Conservation (phyloP, 2,797 vertebrate genomes). For the Rhadinocentrus ornatus region DNA sequence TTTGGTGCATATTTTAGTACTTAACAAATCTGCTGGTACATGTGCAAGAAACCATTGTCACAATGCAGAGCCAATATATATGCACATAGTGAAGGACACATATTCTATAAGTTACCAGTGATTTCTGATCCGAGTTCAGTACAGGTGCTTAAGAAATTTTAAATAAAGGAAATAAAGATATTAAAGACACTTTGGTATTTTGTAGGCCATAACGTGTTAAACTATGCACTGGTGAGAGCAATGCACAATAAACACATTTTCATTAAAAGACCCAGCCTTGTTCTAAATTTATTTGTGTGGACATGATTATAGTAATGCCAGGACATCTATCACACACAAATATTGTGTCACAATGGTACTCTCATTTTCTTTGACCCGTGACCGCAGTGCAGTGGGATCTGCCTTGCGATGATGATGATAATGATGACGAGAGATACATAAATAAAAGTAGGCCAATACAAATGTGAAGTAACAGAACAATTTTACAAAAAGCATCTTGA, state of each 20-base stretch:
- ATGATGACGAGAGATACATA: constrained; percentile 69
- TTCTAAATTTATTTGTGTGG: constrained; percentile 71
- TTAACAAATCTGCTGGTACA: constrained; percentile 67
- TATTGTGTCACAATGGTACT: constrained; percentile 55
- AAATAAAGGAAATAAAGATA: constrained; percentile 73
- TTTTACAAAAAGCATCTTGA: constrained; percentile 78
- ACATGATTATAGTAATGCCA: constrained; percentile 74
- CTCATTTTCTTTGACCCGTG: constrained; percentile 67
- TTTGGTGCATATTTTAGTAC: constrained; percentile 62
- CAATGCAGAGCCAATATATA: constrained; percentile 73
- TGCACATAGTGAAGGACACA: constrained; percentile 73
- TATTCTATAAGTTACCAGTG: constrained; percentile 71
- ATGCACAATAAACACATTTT: constrained; percentile 57
- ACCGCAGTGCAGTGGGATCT: constrained; percentile 74
- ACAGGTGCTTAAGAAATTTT: constrained; percentile 75
- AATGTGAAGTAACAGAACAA: constrained; percentile 69
- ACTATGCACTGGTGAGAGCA: constrained; percentile 51
- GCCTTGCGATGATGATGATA: constrained; percentile 63
- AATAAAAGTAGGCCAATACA: constrained; percentile 67
- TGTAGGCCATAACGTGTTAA: constrained; percentile 66
- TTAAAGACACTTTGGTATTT: constrained; percentile 82
- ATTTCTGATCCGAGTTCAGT: constrained; percentile 75
- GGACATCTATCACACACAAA: constrained; percentile 74
- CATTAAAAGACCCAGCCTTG: constrained; percentile 67
- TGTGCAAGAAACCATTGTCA: constrained; percentile 77